A percentile compares a stretch with the other conserved stretches of the same genome.
These are phyloP conservation scores for Eueremaeus valkanovi DNA, from an alignment of 2,888 invertebrate genomes.

Conservation along the genomic window DNA sequence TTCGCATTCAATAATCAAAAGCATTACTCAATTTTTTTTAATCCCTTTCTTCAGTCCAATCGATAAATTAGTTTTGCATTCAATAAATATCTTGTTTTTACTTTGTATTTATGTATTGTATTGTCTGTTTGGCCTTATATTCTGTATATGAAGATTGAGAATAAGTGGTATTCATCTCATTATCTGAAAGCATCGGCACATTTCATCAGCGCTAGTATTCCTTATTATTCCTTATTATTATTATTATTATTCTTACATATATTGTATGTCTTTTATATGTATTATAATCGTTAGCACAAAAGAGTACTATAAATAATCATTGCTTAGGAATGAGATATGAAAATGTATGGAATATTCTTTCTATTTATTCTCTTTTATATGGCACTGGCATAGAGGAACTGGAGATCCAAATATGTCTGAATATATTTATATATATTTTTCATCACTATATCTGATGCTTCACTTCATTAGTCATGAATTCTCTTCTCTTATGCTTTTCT, in stretches of 20 bases:
- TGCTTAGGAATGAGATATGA: neutral
- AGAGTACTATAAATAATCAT: conserved; percentile 3
- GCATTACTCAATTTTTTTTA: no score
- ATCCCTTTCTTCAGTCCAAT: no score
- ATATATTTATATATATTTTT: no score
- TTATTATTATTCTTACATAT: neutral
- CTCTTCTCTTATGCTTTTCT: no score
- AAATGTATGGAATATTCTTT: neutral
- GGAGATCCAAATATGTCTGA: no score
- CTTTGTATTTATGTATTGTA: neutral
- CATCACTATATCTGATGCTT: no score
- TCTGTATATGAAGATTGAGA: neutral
- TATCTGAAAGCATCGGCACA: neutral
- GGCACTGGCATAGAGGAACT: no score
- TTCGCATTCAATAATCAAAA: no score
- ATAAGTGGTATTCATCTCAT: neutral
- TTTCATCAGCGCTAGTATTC: neutral
- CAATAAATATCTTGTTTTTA: neutral
- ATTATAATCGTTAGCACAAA: conserved; percentile 4
- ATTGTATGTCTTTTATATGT: neutral
- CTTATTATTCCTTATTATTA: neutral
- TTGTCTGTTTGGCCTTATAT: no score
- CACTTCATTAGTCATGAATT: no score
- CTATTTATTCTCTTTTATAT: no score
- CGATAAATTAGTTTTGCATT: no score